Percentiles rank a stretch among this genome's conserved stretches.
These are phyloP conservation scores for Paedocypris sp. DNA, from an alignment of 2,113 vertebrate genomes.

Conservation along the genomic window DNA sequence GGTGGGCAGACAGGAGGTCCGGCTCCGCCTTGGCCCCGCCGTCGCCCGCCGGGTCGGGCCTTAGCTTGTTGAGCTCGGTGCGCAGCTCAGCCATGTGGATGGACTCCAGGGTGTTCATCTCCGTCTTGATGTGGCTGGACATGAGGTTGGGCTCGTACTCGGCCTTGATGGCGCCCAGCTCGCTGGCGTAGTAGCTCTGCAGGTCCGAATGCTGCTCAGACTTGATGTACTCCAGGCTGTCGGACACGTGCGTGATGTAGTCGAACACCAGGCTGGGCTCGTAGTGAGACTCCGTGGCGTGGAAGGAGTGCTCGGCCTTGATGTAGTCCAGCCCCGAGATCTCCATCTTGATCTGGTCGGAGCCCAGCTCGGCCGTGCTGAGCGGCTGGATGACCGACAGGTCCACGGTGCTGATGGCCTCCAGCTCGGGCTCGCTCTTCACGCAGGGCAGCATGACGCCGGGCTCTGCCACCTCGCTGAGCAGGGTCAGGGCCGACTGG, in stretches of 20 bases:
- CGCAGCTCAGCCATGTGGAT: constrained; percentile 70
- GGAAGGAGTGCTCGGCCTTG: constrained; percentile 59
- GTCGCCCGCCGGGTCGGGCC: constrained; percentile 54
- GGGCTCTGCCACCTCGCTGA: constrained; percentile 56
- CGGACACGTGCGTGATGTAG: constrained; percentile 65
- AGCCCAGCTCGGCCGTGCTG: constrained; percentile 62
- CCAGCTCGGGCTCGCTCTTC: constrained; percentile 63
- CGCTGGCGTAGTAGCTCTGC: constrained; percentile 61
- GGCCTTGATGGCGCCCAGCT: constrained; percentile 47
- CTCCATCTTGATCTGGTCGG: constrained; percentile 68
- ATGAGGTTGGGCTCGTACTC: constrained; percentile 52
- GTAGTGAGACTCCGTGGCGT: constrained; percentile 55
- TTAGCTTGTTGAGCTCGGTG: constrained; percentile 64
- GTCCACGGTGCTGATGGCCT: constrained; percentile 60
- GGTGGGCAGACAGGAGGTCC: constrained; percentile 39
- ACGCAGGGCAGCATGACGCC: constrained; percentile 63
- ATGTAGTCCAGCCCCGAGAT: constrained; percentile 71
- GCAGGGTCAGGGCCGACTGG: constrained; percentile 43
- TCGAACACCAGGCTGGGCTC: constrained; percentile 63
- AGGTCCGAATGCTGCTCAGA: constrained; percentile 63
- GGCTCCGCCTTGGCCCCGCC: constrained; percentile 50
- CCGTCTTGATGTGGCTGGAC: constrained; percentile 42
- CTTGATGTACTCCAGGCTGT: constrained; percentile 66
- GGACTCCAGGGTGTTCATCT: constrained; percentile 59
- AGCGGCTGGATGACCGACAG: constrained; percentile 64